Evolutionary conservation across 2,113 vertebrate species (phyloP), one percentile per base, ranked within the genome.

Genomic region (Coregonus clupeaformis): DNA sequence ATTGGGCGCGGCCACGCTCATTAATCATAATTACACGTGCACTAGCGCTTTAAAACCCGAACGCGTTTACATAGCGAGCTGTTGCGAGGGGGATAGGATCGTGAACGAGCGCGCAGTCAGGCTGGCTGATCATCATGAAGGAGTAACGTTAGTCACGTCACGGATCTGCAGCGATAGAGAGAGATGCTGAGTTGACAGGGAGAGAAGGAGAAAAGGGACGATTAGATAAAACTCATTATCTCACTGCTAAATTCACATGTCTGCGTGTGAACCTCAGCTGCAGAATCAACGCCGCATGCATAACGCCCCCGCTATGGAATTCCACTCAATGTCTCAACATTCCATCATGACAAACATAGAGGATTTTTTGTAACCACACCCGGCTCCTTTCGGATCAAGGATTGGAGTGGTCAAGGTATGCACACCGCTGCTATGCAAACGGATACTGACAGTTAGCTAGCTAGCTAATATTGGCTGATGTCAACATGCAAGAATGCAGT

Each of bases 141-240:
- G 75, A 73, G 75, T 68, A 70, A 1, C 36, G 36, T 42, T 57
- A 83, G 84, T 87, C 84, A 84, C 92, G 90, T 92, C 92, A 90
- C 90, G 89, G 90, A 90, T 91, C 93, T 86, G 92, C 93, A 91
- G 91, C 89, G 87, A 81, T 66, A 77, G 83, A 84, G 60, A 91
- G 91, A 91, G 91, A 93, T 93, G 92, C 90, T 87, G 92, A 88
- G 89, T 88, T 91, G 92, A 91, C 89, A 88, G 79, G 36, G 70
- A 78, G 72, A 45, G 88, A 81, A 89, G 85, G 85, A 89, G 81
- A 87, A 85, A 80, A 76, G 75, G 78, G 81, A 85, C 87, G 76
- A 78, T 57, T 82, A 13, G 78, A 67, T 65, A 69, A 70, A 71
- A 14, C 22, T 20, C 52, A 69, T 55, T 29, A 71, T 45, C 64